Percentiles rank a stretch among this genome's conserved stretches.
phyloP scores from a whole-genome alignment of 2,888 invertebrate genomes.

The Ormyrus pomaceus region DNA sequence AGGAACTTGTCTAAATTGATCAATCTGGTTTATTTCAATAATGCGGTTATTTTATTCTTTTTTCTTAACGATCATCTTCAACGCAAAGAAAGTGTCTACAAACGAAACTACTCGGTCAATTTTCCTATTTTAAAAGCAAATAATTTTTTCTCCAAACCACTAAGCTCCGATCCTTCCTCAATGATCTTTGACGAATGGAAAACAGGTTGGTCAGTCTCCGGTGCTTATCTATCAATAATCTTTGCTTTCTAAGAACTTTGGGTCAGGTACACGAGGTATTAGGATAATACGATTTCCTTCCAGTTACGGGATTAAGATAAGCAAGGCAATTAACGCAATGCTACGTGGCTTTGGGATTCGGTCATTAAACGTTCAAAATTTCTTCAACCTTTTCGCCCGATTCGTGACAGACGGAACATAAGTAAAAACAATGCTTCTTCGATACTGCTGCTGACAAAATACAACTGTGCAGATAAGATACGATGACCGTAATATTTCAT shows the following conservation, averaged over 20 bases:
- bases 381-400: conserved; percentile 20
- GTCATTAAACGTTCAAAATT: conserved; percentile 7
- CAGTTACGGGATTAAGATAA: conserved; percentile 47
- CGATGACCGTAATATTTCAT: too few species aligned
- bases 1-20: too few species aligned
- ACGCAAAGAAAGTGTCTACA: too few species aligned
- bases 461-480: too few species aligned
- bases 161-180: too few species aligned
- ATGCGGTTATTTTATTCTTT: too few species aligned
- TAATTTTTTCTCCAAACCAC: too few species aligned
- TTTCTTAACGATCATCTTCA: too few species aligned
- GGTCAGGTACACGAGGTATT: conserved; percentile 47
- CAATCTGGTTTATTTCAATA: too few species aligned
- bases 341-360: conserved; percentile 23
- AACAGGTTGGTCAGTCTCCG: conserved; percentile 33
- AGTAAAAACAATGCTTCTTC: not conserved
- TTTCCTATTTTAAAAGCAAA: too few species aligned
- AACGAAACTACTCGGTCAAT: too few species aligned
- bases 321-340: conserved; percentile 50
- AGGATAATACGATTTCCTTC: conserved; percentile 52
- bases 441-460: not conserved
- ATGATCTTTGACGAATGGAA: not conserved
- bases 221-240: conserved; percentile 42
- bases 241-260: conserved; percentile 24
- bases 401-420: too few species aligned